Base-by-base conservation (phyloP, 2,113 vertebrate species). In the Megaptera novaeangliae region DNA sequence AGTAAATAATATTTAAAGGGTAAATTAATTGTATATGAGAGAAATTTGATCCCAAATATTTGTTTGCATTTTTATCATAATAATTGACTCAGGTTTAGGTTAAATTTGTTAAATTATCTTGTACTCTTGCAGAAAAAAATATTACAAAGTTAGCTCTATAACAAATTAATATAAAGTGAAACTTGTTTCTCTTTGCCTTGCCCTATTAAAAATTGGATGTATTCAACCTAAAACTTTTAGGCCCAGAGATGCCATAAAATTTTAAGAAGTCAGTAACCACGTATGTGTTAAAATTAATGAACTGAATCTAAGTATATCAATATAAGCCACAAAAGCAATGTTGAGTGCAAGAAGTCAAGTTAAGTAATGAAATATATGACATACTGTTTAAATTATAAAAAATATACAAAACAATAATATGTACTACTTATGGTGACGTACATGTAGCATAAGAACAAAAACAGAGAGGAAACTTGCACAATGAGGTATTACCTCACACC, bases 41-140 rank as follows among this genome's bases (percentile, higher is more conserved):
- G 46, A 71, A 83, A 78, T 46, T 18, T 69, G 20, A 82, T 68
- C 14, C 23, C 69, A 81, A 52, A 71, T 49, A 57, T 21, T 80
- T 34, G 23, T 44, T 44, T 59, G 27, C 49, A 86, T 72, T 88
- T 83, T 94, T 55, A 77, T 64, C 49, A 72, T 20, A 82, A n/a
- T 61, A 85, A 46, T 36, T 80, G n/a, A 82, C 17, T 83, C 31
- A 75, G 44, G 41, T 36, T 90, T 78, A 57, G 8, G 85, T 74
- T 95, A 88, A 88, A 68, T 69, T n/a, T 92, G n/a, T n/a, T 68
- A 59, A 91, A 52, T 80, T 72, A 59, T 41, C 92, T 71, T 78
- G 5, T 36, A 52, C 17, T 55, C 71, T 87, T 41, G 34, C 1
- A 86, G 66, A 75, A 92, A 84, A 31, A 95, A 63, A 29, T 69